Percentiles rank a stretch among this genome's conserved stretches.
These are phyloP conservation scores for Ptychadena robeensis DNA, from an alignment of 2,797 vertebrate species.

Conservation along the genomic window DNA sequence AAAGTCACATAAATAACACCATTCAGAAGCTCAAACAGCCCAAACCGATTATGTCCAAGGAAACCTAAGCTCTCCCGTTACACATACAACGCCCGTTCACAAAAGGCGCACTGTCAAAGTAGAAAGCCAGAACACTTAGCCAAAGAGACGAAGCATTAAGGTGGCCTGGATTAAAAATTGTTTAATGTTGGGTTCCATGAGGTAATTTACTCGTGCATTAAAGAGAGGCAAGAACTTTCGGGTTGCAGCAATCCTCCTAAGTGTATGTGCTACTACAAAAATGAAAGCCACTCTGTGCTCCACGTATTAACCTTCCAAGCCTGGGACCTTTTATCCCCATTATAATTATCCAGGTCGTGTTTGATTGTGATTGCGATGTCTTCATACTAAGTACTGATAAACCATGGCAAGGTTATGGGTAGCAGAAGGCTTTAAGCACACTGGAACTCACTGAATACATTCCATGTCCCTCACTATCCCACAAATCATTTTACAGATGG, in stretches of 20 bases:
- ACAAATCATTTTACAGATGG: too few relatives aligned
- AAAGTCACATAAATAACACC: conserved; percentile 56
- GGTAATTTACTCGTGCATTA: conserved; percentile 12
- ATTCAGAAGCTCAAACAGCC: conserved; percentile 30
- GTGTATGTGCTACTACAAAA: neutral
- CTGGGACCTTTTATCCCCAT: neutral
- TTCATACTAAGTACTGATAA: too few relatives aligned
- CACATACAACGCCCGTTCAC: conserved; percentile 17
- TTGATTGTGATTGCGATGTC: too few relatives aligned
- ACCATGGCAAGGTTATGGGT: too few relatives aligned
- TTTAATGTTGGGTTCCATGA: neutral
- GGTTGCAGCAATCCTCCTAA: neutral
- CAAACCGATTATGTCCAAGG: conserved; percentile 62
- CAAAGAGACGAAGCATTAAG: conserved; percentile 19
- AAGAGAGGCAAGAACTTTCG: neutral
- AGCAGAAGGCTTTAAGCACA: too few relatives aligned
- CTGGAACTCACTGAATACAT: too few relatives aligned
- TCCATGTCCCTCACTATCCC: too few relatives aligned
- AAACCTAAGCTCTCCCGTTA: conserved; percentile 45
- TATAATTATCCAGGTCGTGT: too few relatives aligned
- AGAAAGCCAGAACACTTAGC: conserved; percentile 15
- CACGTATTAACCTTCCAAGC: neutral
- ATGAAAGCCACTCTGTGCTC: neutral
- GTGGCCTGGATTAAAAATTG: conserved; percentile 26
- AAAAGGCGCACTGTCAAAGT: conserved; percentile 12